A percentile compares a stretch with the other conserved stretches of the same genome.
These are phyloP conservation scores for Mythimna albipuncta DNA, from an alignment of 2,888 invertebrate genomes.

Conservation along the genomic window DNA sequence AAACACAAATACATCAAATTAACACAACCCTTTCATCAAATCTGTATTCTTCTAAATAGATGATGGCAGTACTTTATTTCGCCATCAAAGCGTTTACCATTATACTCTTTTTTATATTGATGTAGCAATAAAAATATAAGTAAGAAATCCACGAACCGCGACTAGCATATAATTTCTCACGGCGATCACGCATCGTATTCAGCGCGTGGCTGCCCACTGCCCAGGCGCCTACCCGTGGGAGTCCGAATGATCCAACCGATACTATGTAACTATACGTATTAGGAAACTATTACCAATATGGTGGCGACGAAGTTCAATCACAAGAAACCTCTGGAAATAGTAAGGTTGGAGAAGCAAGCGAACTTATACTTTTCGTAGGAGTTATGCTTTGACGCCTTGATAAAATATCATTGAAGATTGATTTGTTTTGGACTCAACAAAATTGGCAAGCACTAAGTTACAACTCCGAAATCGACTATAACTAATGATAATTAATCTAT, in stretches of 20 bases:
- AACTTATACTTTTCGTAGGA: neutral
- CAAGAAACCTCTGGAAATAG: conserved; percentile 40
- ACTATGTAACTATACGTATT: conserved; percentile 60
- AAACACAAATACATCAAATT: conserved; percentile 1
- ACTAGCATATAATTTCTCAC: conserved; percentile 85
- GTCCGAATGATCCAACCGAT: conserved; percentile 58
- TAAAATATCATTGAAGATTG: neutral
- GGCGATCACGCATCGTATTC: conserved; percentile 81
- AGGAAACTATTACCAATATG: conserved; percentile 69
- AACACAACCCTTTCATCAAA: neutral
- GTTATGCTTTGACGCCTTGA: neutral
- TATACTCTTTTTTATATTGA: conserved; percentile 34
- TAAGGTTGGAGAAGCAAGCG: conserved; percentile 12
- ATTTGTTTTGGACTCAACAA: neutral
- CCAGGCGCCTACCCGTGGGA: conserved; percentile 80
- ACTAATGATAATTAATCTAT: neutral
- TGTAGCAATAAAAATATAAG: conserved; percentile 61
- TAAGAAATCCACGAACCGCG: conserved; percentile 82
- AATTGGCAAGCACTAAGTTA: neutral
- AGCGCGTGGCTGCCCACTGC: conserved; percentile 72
- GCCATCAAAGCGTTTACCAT: conserved; percentile 32
- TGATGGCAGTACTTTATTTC: conserved; percentile 10
- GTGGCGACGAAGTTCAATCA: conserved; percentile 48
- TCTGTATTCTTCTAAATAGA: neutral
- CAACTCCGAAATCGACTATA: neutral